These are phyloP conservation scores for Neoniphon sammara DNA, from an alignment of 2,797 vertebrate species.

Conservation along the genomic window DNA sequence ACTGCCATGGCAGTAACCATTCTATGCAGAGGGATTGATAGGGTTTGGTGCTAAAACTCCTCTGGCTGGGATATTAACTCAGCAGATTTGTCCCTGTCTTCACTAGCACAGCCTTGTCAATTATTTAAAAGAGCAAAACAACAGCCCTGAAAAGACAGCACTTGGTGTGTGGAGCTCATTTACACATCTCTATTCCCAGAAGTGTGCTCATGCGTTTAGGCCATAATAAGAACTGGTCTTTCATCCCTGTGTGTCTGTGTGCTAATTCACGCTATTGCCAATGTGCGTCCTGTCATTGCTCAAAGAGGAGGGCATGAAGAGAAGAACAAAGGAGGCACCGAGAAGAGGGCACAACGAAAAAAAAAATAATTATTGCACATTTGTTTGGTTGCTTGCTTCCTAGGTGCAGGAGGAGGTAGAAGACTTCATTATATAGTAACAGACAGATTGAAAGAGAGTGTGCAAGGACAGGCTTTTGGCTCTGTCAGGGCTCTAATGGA, in stretches of 20 bases:
- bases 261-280: constrained; percentile 69
- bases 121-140: constrained; percentile 84
- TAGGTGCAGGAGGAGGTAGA: constrained; percentile 37
- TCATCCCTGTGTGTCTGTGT: constrained; percentile 62
- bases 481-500: constrained; percentile 75
- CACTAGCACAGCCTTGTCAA: constrained; percentile 77
- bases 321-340: constrained; percentile 52
- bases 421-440: constrained; percentile 53
- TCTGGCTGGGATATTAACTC: constrained; percentile 79
- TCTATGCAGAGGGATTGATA: constrained; percentile 75
- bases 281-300: constrained; percentile 42
- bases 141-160: constrained; percentile 71
- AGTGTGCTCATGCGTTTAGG: constrained; percentile 71
- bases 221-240: constrained; percentile 74
- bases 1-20: constrained; percentile 69
- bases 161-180: constrained; percentile 75
- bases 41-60: constrained; percentile 70
- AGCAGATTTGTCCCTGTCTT: constrained; percentile 81
- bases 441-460: constrained; percentile 43
- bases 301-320: constrained; percentile 53
- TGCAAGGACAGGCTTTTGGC: constrained; percentile 59
- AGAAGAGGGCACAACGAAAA: constrained; percentile 42
- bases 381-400: constrained; percentile 50
- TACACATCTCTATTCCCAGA: constrained; percentile 76
- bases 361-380: constrained; percentile 50